Conservation (phyloP, 2,888 invertebrate genomes). For the Eilema sororculum region DNA sequence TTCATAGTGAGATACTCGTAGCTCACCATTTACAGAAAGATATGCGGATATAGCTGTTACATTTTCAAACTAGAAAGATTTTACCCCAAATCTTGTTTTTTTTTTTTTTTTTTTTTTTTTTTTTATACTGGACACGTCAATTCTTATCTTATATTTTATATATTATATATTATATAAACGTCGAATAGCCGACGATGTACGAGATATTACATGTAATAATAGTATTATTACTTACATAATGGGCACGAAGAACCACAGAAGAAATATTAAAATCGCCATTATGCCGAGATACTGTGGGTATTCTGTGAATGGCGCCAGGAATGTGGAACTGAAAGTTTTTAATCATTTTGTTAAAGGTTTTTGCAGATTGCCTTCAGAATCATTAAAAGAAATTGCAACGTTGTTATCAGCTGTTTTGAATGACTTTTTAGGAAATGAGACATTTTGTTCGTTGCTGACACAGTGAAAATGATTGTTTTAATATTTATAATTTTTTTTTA, state of each 20-base stretch:
- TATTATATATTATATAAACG: slow-evolving; percentile 19
- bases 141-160: too few species aligned
- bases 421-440: neutral
- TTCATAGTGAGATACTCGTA: neutral
- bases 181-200: slow-evolving; percentile 22
- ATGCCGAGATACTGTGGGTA: slow-evolving; percentile 89
- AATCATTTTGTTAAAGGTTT: slow-evolving; percentile 13
- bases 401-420: neutral
- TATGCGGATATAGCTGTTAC: neutral
- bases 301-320: slow-evolving; percentile 87
- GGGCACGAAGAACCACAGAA: slow-evolving; percentile 89
- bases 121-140: too few species aligned
- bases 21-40: neutral
- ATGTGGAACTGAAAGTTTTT: slow-evolving; percentile 80
- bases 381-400: neutral
- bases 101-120: too few species aligned
- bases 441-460: too few species aligned
- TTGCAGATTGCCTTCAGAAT: slow-evolving; percentile 1
- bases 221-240: slow-evolving; percentile 85
- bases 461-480: too few species aligned
- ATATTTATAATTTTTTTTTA: too few species aligned
- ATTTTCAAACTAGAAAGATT: slow-evolving; percentile 13
- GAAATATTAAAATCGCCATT: slow-evolving; percentile 88
- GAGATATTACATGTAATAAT: slow-evolving; percentile 39
- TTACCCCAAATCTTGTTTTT: slow-evolving; percentile 7